phyloP scores from a whole-genome alignment of 92 coral and sea anemone genomes.

The Heteractis magnifica region DNA sequence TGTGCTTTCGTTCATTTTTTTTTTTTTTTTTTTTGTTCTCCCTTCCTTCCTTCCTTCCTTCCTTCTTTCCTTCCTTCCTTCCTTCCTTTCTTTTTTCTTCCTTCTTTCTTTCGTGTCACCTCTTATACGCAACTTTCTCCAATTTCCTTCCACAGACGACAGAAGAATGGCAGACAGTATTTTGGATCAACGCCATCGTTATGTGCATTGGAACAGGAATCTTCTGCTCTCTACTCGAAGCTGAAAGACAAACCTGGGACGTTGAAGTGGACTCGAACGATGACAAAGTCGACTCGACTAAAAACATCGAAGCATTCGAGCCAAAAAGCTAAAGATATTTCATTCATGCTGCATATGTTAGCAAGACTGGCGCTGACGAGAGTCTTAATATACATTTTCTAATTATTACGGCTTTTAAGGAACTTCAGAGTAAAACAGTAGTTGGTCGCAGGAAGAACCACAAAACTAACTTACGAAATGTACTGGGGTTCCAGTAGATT shows the following conservation, averaged over 20 bases:
- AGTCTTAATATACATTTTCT: too few species aligned
- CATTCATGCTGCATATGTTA: too few species aligned
- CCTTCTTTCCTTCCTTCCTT: background rate
- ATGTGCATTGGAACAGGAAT: constrained; percentile 57
- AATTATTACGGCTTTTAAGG: too few species aligned
- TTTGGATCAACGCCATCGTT: constrained; percentile 83
- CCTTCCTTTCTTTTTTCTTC: background rate
- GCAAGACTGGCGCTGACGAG: too few species aligned
- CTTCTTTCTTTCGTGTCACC: background rate
- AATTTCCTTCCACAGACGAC: constrained; percentile 51
- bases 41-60: background rate
- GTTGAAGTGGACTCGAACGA: constrained; percentile 28
- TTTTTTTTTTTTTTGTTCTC: background rate
- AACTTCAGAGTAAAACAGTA: too few species aligned
- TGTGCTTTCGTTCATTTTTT: background rate
- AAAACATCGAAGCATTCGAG: constrained; percentile 14
- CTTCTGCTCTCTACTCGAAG: constrained; percentile 66
- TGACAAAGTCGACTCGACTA: constrained; percentile 21
- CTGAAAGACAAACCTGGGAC: constrained; percentile 91
- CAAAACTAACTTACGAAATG: too few species aligned
- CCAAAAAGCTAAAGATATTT: background rate
- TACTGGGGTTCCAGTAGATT: too few species aligned
- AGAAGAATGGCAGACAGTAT: constrained; percentile 80
- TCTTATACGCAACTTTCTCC: background rate
- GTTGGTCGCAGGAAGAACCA: too few species aligned